phyloP scores from a whole-genome alignment of 2,797 vertebrate genomes.

The Manis javanica region DNA sequence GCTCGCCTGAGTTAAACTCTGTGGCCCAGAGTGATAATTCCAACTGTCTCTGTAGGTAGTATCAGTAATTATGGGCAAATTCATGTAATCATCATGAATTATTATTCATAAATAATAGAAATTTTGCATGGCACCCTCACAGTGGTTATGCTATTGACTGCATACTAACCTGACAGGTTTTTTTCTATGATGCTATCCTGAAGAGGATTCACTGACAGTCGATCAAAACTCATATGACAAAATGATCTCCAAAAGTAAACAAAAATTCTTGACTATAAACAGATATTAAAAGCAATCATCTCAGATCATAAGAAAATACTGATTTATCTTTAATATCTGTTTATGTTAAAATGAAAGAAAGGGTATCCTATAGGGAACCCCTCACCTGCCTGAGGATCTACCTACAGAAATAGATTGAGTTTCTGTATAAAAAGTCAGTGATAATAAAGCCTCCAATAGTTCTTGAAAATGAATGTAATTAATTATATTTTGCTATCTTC shows the following conservation, averaged over 20 bases:
- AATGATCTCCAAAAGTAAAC: neutral
- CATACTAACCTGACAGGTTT: neutral
- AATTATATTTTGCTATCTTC: conserved; percentile 16
- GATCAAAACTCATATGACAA: neutral
- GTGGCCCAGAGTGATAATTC: neutral
- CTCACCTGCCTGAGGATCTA: neutral
- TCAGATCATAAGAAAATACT: neutral
- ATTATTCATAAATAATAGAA: neutral
- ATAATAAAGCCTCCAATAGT: neutral
- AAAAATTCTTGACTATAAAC: neutral
- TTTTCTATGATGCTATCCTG: neutral
- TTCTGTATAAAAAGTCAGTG: conserved; percentile 27
- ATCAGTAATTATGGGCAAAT: neutral
- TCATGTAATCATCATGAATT: neutral
- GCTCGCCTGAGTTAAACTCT: neutral
- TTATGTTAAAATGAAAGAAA: neutral
- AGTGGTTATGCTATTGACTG: neutral
- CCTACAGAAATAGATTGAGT: neutral
- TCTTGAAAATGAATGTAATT: neutral
- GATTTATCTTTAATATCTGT: neutral
- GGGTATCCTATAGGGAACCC: neutral
- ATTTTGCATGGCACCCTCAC: neutral
- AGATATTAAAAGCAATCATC: neutral
- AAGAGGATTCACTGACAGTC: neutral
- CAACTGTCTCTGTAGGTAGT: neutral